Evolutionary conservation across 2,797 vertebrate species (phyloP).

Genomic region (Pseudochaenichthys georgianus): DNA sequence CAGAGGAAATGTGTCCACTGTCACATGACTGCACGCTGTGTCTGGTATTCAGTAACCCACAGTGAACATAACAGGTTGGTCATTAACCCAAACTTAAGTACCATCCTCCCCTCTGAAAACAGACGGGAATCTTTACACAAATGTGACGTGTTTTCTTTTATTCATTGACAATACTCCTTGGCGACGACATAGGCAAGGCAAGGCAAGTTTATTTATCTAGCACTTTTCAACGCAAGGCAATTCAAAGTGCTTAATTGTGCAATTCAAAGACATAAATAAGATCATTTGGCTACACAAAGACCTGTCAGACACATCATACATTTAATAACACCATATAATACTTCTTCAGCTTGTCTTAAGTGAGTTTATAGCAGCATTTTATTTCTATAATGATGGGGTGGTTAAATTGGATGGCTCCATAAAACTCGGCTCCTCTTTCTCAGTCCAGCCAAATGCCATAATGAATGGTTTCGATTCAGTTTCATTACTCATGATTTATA

Average conservation of each 20-base stretch:
- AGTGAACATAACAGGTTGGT: constrained; percentile 61
- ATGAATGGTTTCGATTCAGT: constrained; percentile 33
- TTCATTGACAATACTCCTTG: background rate
- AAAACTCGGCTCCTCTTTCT: constrained; percentile 37
- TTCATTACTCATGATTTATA: constrained; percentile 28
- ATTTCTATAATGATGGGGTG: constrained; percentile 25
- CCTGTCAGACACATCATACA: constrained; percentile 15
- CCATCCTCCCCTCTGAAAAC: constrained; percentile 29
- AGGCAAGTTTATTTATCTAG: too few relatives aligned
- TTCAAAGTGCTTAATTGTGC: too few relatives aligned
- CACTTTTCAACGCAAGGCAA: too few relatives aligned
- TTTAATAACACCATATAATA: background rate
- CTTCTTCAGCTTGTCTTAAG: constrained; percentile 30
- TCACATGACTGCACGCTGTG: constrained; percentile 64
- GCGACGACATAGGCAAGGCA: background rate
- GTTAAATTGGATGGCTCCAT: constrained; percentile 54
- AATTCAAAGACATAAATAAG: constrained; percentile 13
- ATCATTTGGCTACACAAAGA: background rate
- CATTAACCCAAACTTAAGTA: constrained; percentile 74
- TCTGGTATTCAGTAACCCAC: constrained; percentile 75
- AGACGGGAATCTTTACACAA: background rate
- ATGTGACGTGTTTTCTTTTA: constrained; percentile 3
- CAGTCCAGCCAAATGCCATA: constrained; percentile 23
- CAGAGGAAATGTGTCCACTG: constrained; percentile 7
- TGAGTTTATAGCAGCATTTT: constrained; percentile 20